A percentile compares a stretch with the other conserved stretches of the same genome.
Evolutionary conservation across 2,113 vertebrate genomes (phyloP).

Genomic region (Rhagologus leucostigma): DNA sequence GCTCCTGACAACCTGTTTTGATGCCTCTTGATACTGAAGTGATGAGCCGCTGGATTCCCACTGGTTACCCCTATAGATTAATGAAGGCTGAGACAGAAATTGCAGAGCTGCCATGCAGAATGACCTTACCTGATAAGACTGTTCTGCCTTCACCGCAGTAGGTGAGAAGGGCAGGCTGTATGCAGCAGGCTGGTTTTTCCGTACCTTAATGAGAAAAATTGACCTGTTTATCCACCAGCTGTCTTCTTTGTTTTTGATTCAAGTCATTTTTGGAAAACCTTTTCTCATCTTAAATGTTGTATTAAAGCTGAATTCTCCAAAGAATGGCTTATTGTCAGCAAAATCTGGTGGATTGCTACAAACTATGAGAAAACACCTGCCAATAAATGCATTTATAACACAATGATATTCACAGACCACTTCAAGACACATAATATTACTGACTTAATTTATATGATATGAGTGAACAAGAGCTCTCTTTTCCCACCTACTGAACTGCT

Average conservation of each 20-base stretch:
- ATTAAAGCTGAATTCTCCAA: background rate
- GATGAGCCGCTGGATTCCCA: slow-evolving; percentile 19
- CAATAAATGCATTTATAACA: background rate
- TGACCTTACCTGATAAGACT: slow-evolving; percentile 61
- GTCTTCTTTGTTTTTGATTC: slow-evolving; percentile 44
- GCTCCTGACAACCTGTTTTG: background rate
- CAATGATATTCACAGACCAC: background rate
- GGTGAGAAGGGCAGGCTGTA: slow-evolving; percentile 44
- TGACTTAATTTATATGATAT: background rate
- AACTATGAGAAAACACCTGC: background rate
- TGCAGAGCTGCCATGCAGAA: slow-evolving; percentile 12
- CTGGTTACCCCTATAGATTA: slow-evolving; percentile 47
- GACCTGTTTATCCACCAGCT: slow-evolving; percentile 63
- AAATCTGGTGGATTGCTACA: background rate
- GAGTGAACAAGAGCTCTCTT: background rate
- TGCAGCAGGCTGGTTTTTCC: background rate
- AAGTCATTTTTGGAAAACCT: slow-evolving; percentile 14
- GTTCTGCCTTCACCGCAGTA: slow-evolving; percentile 44
- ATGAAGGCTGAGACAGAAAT: slow-evolving; percentile 59
- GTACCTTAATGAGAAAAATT: slow-evolving; percentile 70
- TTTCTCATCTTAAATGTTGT: background rate
- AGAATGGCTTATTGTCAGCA: background rate
- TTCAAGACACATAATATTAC: background rate
- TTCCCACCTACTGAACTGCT: background rate
- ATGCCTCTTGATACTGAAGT: background rate